Conservation (phyloP, 2,113 vertebrate genomes). For the Nycticryphes semicollaris region DNA sequence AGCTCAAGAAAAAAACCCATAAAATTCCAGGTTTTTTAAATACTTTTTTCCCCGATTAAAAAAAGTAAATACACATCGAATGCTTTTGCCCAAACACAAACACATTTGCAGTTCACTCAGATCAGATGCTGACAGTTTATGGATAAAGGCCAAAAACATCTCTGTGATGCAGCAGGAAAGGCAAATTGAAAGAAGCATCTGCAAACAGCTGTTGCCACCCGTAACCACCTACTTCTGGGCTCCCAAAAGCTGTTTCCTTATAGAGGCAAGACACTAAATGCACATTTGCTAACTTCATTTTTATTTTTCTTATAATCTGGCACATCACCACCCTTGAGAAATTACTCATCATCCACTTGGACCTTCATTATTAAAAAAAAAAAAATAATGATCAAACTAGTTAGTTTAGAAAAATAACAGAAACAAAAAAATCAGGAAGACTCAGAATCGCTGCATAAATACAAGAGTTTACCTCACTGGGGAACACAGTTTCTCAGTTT, state of each 20-base stretch:
- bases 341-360: neutral
- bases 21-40: neutral
- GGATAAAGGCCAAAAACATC: neutral
- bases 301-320: neutral
- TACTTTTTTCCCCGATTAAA: neutral
- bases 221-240: neutral
- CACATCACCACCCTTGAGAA: neutral
- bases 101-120: neutral
- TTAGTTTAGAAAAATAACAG: neutral
- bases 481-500: neutral
- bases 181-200: neutral
- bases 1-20: neutral
- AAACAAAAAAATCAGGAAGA: neutral
- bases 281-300: neutral
- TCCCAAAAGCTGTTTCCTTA: neutral
- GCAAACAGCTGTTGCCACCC: neutral
- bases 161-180: neutral
- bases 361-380: neutral
- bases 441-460: neutral
- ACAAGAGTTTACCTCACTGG: neutral
- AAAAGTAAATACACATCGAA: neutral
- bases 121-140: neutral
- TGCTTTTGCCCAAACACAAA: neutral
- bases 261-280: neutral
- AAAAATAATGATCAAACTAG: neutral